Percentiles rank a stretch among this genome's conserved stretches.
phyloP scores from a whole-genome alignment of 2,888 invertebrate species.

The Caenorhabditis afra region DNA sequence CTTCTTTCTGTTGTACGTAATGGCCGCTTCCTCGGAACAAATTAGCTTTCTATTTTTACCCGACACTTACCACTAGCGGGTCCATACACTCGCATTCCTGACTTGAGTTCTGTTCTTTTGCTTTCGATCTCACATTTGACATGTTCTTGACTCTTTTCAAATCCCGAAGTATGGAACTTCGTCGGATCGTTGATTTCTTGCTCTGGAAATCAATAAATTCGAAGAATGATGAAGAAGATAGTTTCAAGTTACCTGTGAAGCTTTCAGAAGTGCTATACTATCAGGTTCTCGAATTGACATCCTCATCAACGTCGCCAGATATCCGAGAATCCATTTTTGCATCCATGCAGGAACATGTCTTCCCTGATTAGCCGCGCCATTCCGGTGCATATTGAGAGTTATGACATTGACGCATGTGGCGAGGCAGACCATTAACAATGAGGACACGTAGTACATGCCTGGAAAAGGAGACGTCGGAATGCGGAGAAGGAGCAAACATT shows the following conservation, averaged over 20 bases:
- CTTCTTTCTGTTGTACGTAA: neutral
- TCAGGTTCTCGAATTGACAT: slow-evolving; percentile 79
- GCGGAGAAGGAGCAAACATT: neutral
- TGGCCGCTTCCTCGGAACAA: neutral
- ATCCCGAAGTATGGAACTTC: slow-evolving; percentile 77
- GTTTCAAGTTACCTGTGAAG: slow-evolving; percentile 77
- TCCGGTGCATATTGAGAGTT: slow-evolving; percentile 87
- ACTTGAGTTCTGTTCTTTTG: slow-evolving; percentile 51
- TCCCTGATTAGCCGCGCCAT: slow-evolving; percentile 78
- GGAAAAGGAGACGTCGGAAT: slow-evolving; percentile 41
- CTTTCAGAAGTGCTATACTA: slow-evolving; percentile 77
- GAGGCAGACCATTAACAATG: slow-evolving; percentile 83
- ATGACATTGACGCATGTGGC: slow-evolving; percentile 86
- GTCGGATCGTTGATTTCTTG: slow-evolving; percentile 75
- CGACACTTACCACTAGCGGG: slow-evolving; percentile 35
- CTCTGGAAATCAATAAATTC: slow-evolving; percentile 58
- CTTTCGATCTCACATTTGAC: slow-evolving; percentile 71
- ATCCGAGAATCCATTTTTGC: slow-evolving; percentile 76
- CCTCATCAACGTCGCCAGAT: slow-evolving; percentile 77
- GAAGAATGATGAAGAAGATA: neutral
- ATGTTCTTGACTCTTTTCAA: slow-evolving; percentile 77
- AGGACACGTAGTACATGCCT: slow-evolving; percentile 84
- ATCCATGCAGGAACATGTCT: slow-evolving; percentile 72
- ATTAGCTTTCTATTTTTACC: neutral
- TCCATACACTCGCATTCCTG: slow-evolving; percentile 72